These are phyloP conservation scores for Naja naja DNA, from an alignment of 2,113 vertebrate genomes.

Conservation along the genomic window DNA sequence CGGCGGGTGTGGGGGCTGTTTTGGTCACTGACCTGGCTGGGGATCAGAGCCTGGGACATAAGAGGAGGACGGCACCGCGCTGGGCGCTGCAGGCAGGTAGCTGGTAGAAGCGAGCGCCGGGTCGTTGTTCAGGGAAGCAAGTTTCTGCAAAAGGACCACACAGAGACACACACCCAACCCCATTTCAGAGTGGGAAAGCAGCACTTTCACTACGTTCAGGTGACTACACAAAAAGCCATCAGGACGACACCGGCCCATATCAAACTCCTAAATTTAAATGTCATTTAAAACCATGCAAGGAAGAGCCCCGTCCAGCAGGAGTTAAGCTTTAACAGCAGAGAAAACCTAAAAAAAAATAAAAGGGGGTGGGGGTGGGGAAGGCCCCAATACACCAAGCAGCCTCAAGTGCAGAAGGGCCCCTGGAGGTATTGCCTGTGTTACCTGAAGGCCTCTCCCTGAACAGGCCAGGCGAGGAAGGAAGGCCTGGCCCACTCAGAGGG, in stretches of 20 bases:
- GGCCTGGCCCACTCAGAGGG: too few species aligned
- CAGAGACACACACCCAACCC: not conserved
- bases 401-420: not conserved
- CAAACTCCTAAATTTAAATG: not conserved
- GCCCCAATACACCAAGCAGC: not conserved
- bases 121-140: constrained; percentile 87
- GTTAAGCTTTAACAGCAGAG: not conserved
- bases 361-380: not conserved
- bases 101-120: constrained; percentile 94
- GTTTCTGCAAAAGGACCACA: constrained; percentile 80
- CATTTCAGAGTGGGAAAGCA: not conserved
- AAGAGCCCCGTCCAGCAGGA: not conserved
- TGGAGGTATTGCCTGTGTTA: too few species aligned
- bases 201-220: not conserved
- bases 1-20: not conserved
- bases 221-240: not conserved
- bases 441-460: too few species aligned
- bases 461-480: too few species aligned
- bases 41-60: constrained; percentile 91
- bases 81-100: constrained; percentile 94
- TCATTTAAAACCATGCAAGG: not conserved
- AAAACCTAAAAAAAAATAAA: not conserved
- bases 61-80: constrained; percentile 93
- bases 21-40: constrained; percentile 65
- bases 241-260: not conserved